A percentile compares a stretch with the other conserved stretches of the same genome.
Evolutionary conservation across 2,888 invertebrate species (phyloP).

Genomic region (Chydorus sphaericus): DNA sequence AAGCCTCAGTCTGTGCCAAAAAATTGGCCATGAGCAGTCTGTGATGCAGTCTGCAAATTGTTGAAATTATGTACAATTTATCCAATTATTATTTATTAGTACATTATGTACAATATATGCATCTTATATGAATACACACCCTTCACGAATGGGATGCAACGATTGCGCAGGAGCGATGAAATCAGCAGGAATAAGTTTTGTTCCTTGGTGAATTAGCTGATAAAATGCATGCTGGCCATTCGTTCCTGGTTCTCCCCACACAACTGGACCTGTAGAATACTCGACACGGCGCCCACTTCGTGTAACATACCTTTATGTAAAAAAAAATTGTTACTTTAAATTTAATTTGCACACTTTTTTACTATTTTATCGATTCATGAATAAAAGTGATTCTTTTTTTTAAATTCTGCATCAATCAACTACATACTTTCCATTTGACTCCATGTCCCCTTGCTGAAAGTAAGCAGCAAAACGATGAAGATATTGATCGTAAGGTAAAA

Average conservation of each 20-base stretch:
- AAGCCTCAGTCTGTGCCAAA: constrained; percentile 94
- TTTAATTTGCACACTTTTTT: too few relatives aligned
- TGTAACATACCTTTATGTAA: constrained; percentile 44
- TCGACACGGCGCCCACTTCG: constrained; percentile 44
- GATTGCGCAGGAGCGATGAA: constrained; percentile 87
- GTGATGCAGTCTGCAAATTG: not conserved
- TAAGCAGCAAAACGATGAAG: constrained; percentile 97
- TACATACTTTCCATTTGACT: constrained; percentile 83
- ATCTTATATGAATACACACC: not conserved
- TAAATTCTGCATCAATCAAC: constrained; percentile 23
- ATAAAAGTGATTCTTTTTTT: not conserved
- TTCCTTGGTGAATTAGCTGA: constrained; percentile 90
- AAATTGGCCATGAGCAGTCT: constrained; percentile 80
- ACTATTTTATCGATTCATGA: not conserved
- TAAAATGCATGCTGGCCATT: constrained; percentile 99
- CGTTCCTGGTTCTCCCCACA: constrained; percentile 98
- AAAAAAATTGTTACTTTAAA: not conserved
- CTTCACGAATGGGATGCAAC: constrained; percentile 64
- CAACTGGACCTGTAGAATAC: constrained; percentile 60
- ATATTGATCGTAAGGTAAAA: constrained; percentile 97
- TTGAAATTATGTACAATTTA: too few relatives aligned
- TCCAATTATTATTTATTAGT: not conserved
- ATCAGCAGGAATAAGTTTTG: constrained; percentile 80
- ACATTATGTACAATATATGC: not conserved
- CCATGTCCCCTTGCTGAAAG: constrained; percentile 99